Evolutionary conservation across 2,113 vertebrate genomes (phyloP), one percentile per base, ranked within the genome.

Genomic region (Chaetops frenatus): DNA sequence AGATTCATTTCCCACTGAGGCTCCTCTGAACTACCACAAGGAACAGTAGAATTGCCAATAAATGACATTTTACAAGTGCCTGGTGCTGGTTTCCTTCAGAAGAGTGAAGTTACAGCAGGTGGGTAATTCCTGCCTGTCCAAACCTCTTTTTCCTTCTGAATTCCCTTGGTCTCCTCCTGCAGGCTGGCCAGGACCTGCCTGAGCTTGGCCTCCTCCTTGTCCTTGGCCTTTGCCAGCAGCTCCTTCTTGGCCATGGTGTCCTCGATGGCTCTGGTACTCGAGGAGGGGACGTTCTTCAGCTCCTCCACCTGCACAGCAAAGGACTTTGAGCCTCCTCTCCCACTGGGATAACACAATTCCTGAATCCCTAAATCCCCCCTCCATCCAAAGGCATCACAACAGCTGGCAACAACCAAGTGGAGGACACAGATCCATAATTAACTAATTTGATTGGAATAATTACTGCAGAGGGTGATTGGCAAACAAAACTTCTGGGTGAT

Each of bases 71-170:
- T 14, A 5, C 12, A 40, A 31, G 57, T 35, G 25, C 4, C 13
- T 14, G n/a, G 3, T 24, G 31, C 62, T 13, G 1, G 1, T 66
- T 48, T n/a, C 27, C 28, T 29, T 33, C 5, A 1, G 20, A 24
- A 61, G 18, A 4, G 4, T 25, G 38, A 74, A 66, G 21, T 42
- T 47, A 17, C 15, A 72, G n/a, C 16, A 47, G 71, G 35, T 9
- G 18, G 23, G 3, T 3, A n/a, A 81, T 15, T n/a, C 53, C 82
- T 36, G 83, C 84, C 24, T 42, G 45, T 62, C 48, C 94, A 89
- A 96, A 99, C 99, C 98, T 99, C 98, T 97, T 99, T 99, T 80
- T 99, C 99, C 78, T 98, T 97, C 94, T 99, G 99, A 71, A 99
- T 97, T 12, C 97, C 99, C 40, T 97, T 98, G 31, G 99, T 99